Base-by-base conservation (phyloP, 2,888 invertebrate genomes). In the Drosophila meridiana region DNA sequence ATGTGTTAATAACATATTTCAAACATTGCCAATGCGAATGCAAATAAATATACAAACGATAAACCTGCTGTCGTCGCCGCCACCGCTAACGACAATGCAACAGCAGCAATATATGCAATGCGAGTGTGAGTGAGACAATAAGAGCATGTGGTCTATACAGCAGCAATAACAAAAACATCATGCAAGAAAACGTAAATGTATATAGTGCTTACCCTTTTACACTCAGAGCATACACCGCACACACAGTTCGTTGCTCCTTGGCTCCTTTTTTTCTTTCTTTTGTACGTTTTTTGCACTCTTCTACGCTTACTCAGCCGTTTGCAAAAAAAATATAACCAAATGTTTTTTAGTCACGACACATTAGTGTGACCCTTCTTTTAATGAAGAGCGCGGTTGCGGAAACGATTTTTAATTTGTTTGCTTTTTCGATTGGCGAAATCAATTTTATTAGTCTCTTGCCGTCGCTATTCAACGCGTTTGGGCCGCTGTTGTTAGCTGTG, bases 221-320 rank as follows among this genome's bases (percentile, higher is more conserved):
- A 89, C 84, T 69, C 79, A 81, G 76, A 64, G 86, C 85, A 67
- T 70, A 82, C 88, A 74, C 82, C 77, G 71, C 80, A 82, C 83
- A 82, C 83, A 88, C 88, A 85, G 89, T 89, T 89, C 89, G 89
- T 85, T 89, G 85, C 85, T 85, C 89, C 89, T 89, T 84, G 80
- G 87, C 80, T 87, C 82, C 82, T 87, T 87, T 87, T 79, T 85
- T 76, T 65, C 69, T 80, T 78, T 67, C 66, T 80, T 80, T 70
- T 81, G 56, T 81, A 78, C 62, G 78, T 63, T 70, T 81, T 79
- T 79, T 87, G 83, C 88, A 83, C 83, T 83, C 85, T 83, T 87
- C 73, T 76, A 82, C 70, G 87, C 88, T 83, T 83, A 86, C 81
- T 88, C 87, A 83, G 83, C 76, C 82, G 82, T 69, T 78, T 74